Percentiles rank a stretch among this genome's conserved stretches.
These are phyloP conservation scores for Hydraecia micacea DNA, from an alignment of 2,888 invertebrate species.

Conservation along the genomic window DNA sequence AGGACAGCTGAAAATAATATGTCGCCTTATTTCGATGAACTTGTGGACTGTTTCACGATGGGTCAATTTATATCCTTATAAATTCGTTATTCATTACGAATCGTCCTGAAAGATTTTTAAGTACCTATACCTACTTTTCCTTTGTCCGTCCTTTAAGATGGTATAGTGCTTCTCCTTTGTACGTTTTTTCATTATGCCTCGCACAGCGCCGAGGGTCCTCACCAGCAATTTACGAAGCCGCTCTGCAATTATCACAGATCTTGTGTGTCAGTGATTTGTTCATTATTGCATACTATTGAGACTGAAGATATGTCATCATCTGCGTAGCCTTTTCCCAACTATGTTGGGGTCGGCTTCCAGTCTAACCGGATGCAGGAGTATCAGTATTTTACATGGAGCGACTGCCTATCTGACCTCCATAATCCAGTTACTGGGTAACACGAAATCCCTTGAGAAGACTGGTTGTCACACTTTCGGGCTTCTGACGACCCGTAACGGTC, in stretches of 20 bases:
- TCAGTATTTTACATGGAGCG: too few species aligned
- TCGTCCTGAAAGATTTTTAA: not conserved
- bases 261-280: not conserved
- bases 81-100: not conserved
- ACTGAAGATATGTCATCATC: not conserved
- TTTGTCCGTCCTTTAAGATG: not conserved
- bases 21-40: conserved; percentile 34
- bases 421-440: too few species aligned
- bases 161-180: not conserved
- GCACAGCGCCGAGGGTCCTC: not conserved
- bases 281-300: not conserved
- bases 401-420: too few species aligned
- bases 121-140: not conserved
- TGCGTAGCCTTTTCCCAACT: too few species aligned
- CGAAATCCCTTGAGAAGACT: too few species aligned
- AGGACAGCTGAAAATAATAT: conserved; percentile 38
- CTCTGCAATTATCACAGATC: not conserved
- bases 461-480: too few species aligned
- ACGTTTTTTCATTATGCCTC: too few species aligned
- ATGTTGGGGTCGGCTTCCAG: too few species aligned
- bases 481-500: too few species aligned
- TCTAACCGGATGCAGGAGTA: too few species aligned
- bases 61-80: not conserved
- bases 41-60: conserved; percentile 3
- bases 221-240: not conserved